phyloP scores from a whole-genome alignment of 2,888 invertebrate genomes.

The Phania funesta region DNA sequence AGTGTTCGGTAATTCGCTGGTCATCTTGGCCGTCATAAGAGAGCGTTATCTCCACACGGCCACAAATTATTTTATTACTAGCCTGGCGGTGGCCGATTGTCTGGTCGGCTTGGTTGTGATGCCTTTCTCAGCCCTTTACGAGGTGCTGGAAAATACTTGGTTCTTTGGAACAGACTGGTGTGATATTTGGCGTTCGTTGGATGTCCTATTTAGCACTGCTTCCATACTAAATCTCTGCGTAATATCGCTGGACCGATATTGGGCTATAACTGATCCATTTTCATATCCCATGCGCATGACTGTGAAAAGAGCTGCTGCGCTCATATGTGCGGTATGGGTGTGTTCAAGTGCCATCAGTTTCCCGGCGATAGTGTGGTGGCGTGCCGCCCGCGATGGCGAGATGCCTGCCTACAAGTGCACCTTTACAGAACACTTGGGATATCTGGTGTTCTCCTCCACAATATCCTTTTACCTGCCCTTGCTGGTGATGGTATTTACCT shows the following conservation, averaged over 20 bases:
- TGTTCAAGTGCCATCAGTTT: constrained; percentile 98
- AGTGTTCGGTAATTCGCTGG: constrained; percentile 96
- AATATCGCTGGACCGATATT: constrained; percentile 97
- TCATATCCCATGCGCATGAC: constrained; percentile 98
- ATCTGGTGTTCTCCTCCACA: constrained; percentile 97
- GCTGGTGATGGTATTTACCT: constrained; percentile 98
- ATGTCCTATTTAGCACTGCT: constrained; percentile 98
- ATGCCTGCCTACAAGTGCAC: constrained; percentile 93
- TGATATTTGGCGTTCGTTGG: constrained; percentile 97
- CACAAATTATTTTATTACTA: constrained; percentile 98
- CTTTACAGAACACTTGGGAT: constrained; percentile 97
- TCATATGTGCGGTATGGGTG: constrained; percentile 97
- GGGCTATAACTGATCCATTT: constrained; percentile 99
- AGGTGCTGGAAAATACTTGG: constrained; percentile 94
- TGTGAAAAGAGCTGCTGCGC: constrained; percentile 89
- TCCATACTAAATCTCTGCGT: constrained; percentile 98
- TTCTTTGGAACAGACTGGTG: constrained; percentile 98
- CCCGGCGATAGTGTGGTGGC: constrained; percentile 98
- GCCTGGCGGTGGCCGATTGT: constrained; percentile 97
- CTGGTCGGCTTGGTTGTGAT: constrained; percentile 97
- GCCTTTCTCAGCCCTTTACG: constrained; percentile 97
- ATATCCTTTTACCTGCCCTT: constrained; percentile 98
- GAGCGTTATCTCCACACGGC: constrained; percentile 97
- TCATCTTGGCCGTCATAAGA: constrained; percentile 94
- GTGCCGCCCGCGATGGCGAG: constrained; percentile 90